Conservation (phyloP, 1,140 invertebrate species). For the Drosophila yakuba region DNA sequence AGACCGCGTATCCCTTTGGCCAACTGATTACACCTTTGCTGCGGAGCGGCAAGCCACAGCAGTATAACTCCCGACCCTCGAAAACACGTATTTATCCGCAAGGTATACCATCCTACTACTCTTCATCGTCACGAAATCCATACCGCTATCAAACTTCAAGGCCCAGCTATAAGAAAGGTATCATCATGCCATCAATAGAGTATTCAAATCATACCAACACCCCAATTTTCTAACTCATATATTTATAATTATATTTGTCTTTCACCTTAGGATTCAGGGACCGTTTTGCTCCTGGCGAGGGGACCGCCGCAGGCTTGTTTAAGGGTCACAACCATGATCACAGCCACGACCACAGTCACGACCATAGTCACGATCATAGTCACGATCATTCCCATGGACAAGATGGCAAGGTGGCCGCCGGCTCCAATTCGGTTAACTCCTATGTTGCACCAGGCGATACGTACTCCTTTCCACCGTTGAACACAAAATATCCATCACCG, state of each 20-base stretch:
- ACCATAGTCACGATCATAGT: conserved; percentile 37
- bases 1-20: conserved; percentile 74
- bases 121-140: conserved; percentile 35
- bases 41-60: conserved; percentile 51
- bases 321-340: conserved; percentile 54
- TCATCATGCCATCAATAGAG: background rate
- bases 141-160: conserved; percentile 32
- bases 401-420: conserved; percentile 53
- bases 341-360: conserved; percentile 30
- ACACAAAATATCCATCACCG: conserved; percentile 72
- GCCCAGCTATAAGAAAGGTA: conserved; percentile 48
- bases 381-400: conserved; percentile 44
- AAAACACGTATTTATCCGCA: conserved; percentile 51
- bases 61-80: conserved; percentile 43
- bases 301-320: conserved; percentile 62
- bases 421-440: conserved; percentile 57
- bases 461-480: conserved; percentile 77
- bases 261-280: conserved; percentile 48
- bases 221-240: no score
- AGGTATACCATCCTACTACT: conserved; percentile 25
- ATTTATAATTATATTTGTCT: background rate
- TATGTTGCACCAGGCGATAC: conserved; percentile 66
- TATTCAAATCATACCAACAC: no score
- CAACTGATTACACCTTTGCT: conserved; percentile 73
- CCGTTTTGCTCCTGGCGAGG: conserved; percentile 75